Evolutionary conservation across 2,888 invertebrate genomes (phyloP), one percentile per base, ranked within the genome.

Genomic region (Tolmerus cingulatus): DNA sequence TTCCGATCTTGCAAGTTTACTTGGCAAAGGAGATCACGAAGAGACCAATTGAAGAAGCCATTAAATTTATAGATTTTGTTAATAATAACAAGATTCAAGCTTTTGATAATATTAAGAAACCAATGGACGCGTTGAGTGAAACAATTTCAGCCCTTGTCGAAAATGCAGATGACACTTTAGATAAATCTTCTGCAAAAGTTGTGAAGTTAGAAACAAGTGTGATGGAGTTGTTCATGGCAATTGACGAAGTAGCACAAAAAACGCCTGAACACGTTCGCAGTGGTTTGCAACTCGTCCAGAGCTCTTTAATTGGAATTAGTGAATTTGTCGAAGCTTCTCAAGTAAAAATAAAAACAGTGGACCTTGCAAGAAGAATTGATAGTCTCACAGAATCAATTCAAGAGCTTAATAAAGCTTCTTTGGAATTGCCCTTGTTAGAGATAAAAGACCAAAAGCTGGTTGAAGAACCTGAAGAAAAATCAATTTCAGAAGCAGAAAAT

Each of bases 151-250:
- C 43, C 0, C 9, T 85, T 27, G 43, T 30, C 5, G 43, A 74
- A 16, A 34, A 74, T 46, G 30, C n/a, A 16, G 5, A 23, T 27
- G 74, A 74, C 4, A 74, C 40, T 74, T 2, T 85, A 34, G 85
- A 85, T 19, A 85, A 85, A 46, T 85, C 85, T 27, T 89, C 89
- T 2, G 81, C 84, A 2, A 85, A 87, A 82, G 88, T 89, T 87
- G 88, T 89, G 0, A 88, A 89, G 16, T 57, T 86, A 16, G 78
- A 86, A 57, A 78, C 86, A 37, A 30, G 86, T 9, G 87, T 89
- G 1, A 89, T 89, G 89, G 88, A 88, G 74, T 37, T 87, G 46
- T 89, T 89, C 19, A 88, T 88, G 34, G 51, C 86, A 19, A 88
- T 88, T 87, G 89, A 89, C 30, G 89, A 89, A 16, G 7, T 87